A percentile compares a stretch with the other conserved stretches of the same genome.
Evolutionary conservation across 2,888 invertebrate species (phyloP).

Genomic region (Syritta pipiens): DNA sequence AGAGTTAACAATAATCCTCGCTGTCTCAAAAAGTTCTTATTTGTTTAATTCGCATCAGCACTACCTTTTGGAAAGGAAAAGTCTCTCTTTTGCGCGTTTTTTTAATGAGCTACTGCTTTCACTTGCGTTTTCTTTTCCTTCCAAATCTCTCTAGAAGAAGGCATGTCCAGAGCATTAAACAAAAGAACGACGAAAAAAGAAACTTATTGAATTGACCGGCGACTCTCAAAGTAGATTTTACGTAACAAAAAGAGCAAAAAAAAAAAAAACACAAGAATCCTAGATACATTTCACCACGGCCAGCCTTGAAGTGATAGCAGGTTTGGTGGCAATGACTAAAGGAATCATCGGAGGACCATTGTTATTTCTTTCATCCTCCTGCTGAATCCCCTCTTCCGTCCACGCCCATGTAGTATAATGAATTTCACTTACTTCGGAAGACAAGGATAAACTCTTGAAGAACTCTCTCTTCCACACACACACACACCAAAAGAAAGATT

Average conservation of each 20-base stretch:
- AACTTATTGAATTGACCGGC: conserved; percentile 61
- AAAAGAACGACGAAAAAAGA: conserved; percentile 12
- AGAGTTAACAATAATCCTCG: conserved; percentile 1
- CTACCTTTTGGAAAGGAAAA: neutral
- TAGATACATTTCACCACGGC: conserved; percentile 24
- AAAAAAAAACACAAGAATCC: conserved; percentile 11
- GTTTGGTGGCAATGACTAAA: conserved; percentile 43
- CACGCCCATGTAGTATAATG: conserved; percentile 32
- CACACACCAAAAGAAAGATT: conserved; percentile 25
- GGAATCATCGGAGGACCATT: conserved; percentile 38
- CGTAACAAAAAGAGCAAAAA: too few relatives aligned
- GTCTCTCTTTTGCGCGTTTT: conserved; percentile 5
- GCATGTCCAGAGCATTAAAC: conserved; percentile 3
- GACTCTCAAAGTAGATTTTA: conserved; percentile 50
- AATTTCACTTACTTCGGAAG: conserved; percentile 47
- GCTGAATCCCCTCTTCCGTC: neutral
- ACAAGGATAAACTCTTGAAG: conserved; percentile 60
- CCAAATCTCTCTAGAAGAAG: conserved; percentile 43
- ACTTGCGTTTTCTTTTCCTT: conserved; percentile 43
- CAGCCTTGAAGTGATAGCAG: conserved; percentile 57
- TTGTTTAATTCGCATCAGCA: neutral
- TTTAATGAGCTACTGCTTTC: conserved; percentile 34
- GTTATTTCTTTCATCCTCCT: conserved; percentile 7
- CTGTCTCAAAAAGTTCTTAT: neutral
- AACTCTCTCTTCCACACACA: too few relatives aligned